These are phyloP conservation scores for Drosophila algonquin DNA, from an alignment of 2,888 invertebrate genomes.

Conservation along the genomic window DNA sequence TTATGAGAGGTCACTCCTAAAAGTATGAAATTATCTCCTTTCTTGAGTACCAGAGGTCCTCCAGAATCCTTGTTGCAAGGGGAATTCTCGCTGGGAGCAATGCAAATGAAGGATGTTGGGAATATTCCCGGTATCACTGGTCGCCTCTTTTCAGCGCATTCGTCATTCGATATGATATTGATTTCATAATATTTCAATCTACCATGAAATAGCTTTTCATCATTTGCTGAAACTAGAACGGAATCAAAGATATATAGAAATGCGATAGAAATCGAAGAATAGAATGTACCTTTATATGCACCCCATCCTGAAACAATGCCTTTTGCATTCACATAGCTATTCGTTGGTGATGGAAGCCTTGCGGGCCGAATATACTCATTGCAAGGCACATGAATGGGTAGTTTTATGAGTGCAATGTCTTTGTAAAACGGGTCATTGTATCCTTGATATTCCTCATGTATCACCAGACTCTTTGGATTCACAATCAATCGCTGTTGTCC, in stretches of 20 bases:
- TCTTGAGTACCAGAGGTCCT: conserved; percentile 18
- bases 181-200: neutral
- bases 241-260: neutral
- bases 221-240: neutral
- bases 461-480: neutral
- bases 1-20: conserved; percentile 10
- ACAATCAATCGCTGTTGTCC: conserved; percentile 27
- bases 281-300: neutral
- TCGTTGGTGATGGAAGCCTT: neutral
- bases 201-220: accelerated
- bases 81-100: neutral
- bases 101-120: conserved; percentile 18
- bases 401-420: conserved; percentile 34
- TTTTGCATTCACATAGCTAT: conserved; percentile 1
- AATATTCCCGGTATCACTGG: neutral
- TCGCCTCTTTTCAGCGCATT: neutral
- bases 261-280: neutral
- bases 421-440: neutral
- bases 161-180: neutral
- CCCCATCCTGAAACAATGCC: conserved; percentile 35
- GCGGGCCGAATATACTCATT: conserved; percentile 22
- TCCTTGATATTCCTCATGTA: conserved; percentile 11
- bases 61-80: conserved; percentile 35
- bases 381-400: conserved; percentile 23
- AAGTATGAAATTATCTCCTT: neutral